These are phyloP conservation scores for Phytoseiulus persimilis DNA, from an alignment of 2,888 invertebrate genomes.

Conservation along the genomic window DNA sequence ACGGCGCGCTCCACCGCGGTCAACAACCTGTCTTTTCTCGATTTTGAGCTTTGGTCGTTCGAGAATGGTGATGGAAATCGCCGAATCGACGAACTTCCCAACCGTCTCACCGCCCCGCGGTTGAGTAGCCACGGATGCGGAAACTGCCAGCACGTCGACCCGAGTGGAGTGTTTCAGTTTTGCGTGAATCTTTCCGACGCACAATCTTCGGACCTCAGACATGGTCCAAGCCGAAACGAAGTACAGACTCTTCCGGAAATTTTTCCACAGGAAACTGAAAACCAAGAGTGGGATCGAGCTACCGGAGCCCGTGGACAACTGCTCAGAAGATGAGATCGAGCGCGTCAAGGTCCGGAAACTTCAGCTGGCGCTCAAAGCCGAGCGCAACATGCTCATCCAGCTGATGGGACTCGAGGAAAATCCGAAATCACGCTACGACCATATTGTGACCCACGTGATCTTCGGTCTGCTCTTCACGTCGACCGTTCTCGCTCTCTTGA, in stretches of 20 bases:
- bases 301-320: not conserved
- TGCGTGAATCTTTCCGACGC: not conserved
- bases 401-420: not conserved
- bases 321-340: not conserved
- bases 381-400: not conserved
- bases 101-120: not conserved
- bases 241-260: not conserved
- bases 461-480: not conserved
- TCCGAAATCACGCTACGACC: not conserved
- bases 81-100: not conserved
- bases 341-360: slow-evolving; percentile 6
- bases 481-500: not conserved
- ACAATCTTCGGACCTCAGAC: not conserved
- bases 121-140: not conserved
- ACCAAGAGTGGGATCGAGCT: not conserved
- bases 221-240: slow-evolving; percentile 17
- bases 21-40: not conserved
- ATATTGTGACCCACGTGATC: not conserved
- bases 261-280: not conserved
- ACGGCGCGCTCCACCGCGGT: not conserved
- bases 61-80: not conserved
- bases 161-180: not conserved
- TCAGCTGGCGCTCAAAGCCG: not conserved
- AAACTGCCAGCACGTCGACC: not conserved
- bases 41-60: not conserved